Base-by-base conservation (phyloP, 2,797 vertebrate genomes). In the Scarus forsteni region DNA sequence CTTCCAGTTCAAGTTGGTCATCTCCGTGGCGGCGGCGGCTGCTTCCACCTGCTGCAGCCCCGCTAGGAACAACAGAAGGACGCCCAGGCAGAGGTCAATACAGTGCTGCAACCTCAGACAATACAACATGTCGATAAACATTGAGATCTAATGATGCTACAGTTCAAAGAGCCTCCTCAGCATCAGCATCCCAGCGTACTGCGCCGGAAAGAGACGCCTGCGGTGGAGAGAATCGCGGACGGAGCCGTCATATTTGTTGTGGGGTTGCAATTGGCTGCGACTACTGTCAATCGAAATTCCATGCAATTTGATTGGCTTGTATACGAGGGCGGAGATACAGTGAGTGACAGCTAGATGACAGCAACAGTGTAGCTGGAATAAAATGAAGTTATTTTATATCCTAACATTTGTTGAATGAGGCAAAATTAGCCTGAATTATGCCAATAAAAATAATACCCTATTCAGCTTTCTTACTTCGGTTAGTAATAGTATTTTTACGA, bases 1-100 rank as follows among this genome's bases (percentile, higher is more conserved):
- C 90, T 98, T 98, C 97, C 97, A 98, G 92, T 96, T 98, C 75
- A 98, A 85, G 89, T 83, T 95, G 88, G 90, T 87, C 97, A 98
- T 98, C 84, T 93, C 89, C 79, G 89, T 88, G 55, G 94, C 92
- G 79, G 89, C 92, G 78, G 89, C 89, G 62, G 93, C 92, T 7
- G 92, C 94, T 46, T 94, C 95, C 53, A 87, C 93, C 88, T 93
- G 94, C 84, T 94, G 94, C 78, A 95, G 91, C 82, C 93, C 93
- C 43, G 93, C 92, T 88, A 95, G n/a, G 77, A 94, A 75, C 77
- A 95, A 69, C 50, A 95, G 62, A 10, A 95, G 70, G 2, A 70
- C 80, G 67, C 76, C 86, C 38, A 94, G 77, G 68, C 86, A 90
- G 11, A 92, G 88, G 81, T 90, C 91, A 85, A 93, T 54, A 40